phyloP scores from a whole-genome alignment of 2,888 invertebrate genomes.

The Drosophila fulvimacula region DNA sequence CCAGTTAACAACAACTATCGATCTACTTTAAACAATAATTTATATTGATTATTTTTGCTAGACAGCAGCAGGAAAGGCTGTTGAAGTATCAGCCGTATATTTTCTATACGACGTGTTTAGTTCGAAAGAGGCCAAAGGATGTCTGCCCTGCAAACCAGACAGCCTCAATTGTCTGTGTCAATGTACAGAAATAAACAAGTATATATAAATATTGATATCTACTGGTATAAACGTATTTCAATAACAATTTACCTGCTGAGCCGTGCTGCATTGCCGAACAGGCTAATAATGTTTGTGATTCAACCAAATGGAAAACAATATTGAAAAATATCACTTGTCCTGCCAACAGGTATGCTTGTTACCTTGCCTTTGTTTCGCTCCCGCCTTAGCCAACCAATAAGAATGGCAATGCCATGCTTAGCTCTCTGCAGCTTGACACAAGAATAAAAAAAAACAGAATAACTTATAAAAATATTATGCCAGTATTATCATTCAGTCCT shows the following conservation, averaged over 20 bases:
- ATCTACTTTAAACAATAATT: neutral
- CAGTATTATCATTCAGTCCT: no score
- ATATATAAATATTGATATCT: no score
- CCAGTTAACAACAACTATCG: neutral
- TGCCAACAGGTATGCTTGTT: constrained; percentile 24
- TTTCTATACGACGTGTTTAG: neutral
- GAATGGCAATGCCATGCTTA: neutral
- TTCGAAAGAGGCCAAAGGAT: no score
- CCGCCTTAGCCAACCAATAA: neutral
- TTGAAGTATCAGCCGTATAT: neutral
- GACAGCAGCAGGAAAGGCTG: neutral
- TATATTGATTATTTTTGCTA: neutral
- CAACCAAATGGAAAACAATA: constrained; percentile 70
- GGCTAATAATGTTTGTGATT: constrained; percentile 68
- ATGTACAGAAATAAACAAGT: neutral
- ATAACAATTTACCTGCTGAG: neutral
- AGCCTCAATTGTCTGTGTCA: neutral
- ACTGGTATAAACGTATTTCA: neutral
- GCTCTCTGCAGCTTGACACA: neutral
- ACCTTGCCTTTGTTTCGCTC: neutral
- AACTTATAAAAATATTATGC: neutral
- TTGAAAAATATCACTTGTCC: constrained; percentile 44
- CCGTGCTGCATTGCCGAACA: constrained; percentile 23
- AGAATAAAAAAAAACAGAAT: neutral
- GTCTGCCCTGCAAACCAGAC: neutral